Evolutionary conservation across 2,797 vertebrate species (phyloP), one percentile per base, ranked within the genome.

Genomic region (Holocentrus rufus): DNA sequence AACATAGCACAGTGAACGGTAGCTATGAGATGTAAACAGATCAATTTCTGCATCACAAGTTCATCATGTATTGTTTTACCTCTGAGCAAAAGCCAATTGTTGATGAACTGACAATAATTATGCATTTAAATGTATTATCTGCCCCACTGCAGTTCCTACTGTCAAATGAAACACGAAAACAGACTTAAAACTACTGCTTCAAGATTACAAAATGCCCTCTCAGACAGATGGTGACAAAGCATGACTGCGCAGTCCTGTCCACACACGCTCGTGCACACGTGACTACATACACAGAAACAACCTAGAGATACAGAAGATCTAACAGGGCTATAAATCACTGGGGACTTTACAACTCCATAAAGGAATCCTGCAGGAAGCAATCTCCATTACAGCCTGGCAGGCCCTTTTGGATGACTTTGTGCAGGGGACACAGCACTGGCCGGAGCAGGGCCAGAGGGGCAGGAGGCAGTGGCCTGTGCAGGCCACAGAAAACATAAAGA

Each of bases 331-430:
- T 90, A 92, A 89, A 92, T 91, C 87, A 85, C 47, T 5, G n/a
- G 65, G 46, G 72, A 70, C 61, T 90, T 91, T 87, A 92, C 82
- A 83, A 72, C 81, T 85, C 72, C 69, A 91, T 92, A 90, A 90
- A 91, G 81, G 54, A 84, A 74, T 62, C 65, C 77, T 62, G 66
- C 77, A 69, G 76, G 80, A 91, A 72, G 79, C 83, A 79, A 88
- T 88, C 83, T 89, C 85, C 72, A 86, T 92, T 87, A 87, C 68
- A 79, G 39, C 66, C 55, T 64, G 30, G 61, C 74, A 69, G 75
- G 8, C 39, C 67, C 53, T 42, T 59, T 67, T 62, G 74, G 80
- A 58, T 85, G 87, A 90, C 85, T 86, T 83, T 89, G 81, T 68
- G 67, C 57, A 67, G 74, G 76, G 81, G 75, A 73, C 74, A 69